Evolutionary conservation across 2,797 vertebrate genomes (phyloP).

Genomic region (Columba guinea): DNA sequence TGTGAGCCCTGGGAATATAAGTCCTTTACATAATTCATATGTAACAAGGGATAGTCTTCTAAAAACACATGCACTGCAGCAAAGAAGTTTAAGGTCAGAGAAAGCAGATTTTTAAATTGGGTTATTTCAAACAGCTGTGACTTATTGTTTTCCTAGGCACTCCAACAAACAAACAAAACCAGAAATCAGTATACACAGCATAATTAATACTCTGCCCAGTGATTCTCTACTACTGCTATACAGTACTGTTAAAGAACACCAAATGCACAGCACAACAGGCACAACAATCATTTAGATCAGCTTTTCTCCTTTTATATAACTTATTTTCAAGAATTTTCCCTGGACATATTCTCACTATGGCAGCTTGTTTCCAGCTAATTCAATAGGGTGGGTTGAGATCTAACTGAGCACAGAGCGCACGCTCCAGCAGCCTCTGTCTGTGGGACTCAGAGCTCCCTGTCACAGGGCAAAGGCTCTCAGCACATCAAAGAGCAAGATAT

Average conservation of each 20-base stretch:
- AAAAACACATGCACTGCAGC: neutral
- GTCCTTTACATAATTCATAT: neutral
- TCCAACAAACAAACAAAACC: neutral
- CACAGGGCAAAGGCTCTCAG: accelerated
- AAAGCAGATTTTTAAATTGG: neutral
- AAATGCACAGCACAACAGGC: neutral
- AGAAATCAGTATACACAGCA: neutral
- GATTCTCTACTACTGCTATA: neutral
- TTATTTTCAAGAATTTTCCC: neutral
- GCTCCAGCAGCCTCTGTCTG: accelerated
- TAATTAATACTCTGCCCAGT: neutral
- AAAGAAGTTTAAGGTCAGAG: neutral
- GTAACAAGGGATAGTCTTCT: neutral
- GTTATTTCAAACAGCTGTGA: neutral
- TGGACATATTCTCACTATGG: neutral
- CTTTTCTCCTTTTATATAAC: neutral
- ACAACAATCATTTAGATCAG: neutral
- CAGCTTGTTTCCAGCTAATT: neutral
- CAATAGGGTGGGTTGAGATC: accelerated
- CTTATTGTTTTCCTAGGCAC: neutral
- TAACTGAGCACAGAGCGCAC: accelerated
- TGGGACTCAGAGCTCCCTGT: neutral
- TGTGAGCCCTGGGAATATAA: neutral
- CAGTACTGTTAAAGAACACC: neutral
- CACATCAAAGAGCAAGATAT: accelerated